Base-by-base conservation (phyloP, 1,140 invertebrate genomes). In the Acromyrmex charruanus region DNA sequence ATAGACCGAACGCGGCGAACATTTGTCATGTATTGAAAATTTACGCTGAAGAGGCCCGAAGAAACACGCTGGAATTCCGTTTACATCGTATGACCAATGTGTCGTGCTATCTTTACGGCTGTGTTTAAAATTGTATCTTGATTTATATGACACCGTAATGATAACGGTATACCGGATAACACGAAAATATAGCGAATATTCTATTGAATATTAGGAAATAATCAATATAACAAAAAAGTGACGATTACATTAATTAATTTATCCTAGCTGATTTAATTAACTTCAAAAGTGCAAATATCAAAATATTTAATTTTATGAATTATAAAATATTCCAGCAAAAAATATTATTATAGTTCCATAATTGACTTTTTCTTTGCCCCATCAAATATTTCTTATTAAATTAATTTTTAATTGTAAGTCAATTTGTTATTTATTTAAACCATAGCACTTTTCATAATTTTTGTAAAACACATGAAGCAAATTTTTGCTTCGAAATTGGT, bases 121-220 rank as follows among this genome's bases (percentile, higher is more conserved):
- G 28, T 31, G n/a, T 75, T 75, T 58, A 59, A 77, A 28, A 61
- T 31, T n/a, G 59, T 63, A 63, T 18, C 39, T 63, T 58, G 21
- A 49, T 77, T 77, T 77, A 63, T 21, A 18, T 63, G 63, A 44
- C 4, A 12, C 1, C 9, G 21, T 28, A 44, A 59, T 59, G n/a
- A 77, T 61, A 61, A 61, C n/a, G n/a, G 18, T 59, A 21, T 21
- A 3, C 6, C 9, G 14, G 18, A 77, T 59, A 28, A 39, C 3
- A 4, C 10, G 10, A 10, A 72, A 18, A 77, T 28, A 44, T 25
- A 39, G 18, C 18, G n/a, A 44, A 44, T 61, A 61, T 9, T n/a
- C 16, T 5, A 12, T 16, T 77, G 12, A 35, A 31, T 21, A 14
- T 31, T 58, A 16, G 3, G 35, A 28, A 74, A 21, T 74, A 55